These are phyloP conservation scores for Dynastes tityus DNA, from an alignment of 2,888 invertebrate genomes.

Conservation along the genomic window DNA sequence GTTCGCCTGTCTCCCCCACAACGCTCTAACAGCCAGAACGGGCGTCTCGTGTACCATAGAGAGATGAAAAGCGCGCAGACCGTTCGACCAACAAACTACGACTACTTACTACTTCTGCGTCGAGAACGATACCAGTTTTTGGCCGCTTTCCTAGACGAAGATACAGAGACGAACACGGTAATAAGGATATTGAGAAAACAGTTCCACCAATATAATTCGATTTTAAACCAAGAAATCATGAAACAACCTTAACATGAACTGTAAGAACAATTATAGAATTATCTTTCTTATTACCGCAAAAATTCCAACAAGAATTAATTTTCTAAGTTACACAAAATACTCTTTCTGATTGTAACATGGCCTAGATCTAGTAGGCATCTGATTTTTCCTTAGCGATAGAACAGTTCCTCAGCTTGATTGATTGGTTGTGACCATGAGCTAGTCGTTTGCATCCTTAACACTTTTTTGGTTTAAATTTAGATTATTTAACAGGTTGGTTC, in stretches of 20 bases:
- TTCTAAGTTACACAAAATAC: too few species aligned
- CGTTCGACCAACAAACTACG: constrained; percentile 32
- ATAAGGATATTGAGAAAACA: constrained; percentile 14
- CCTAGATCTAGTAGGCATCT: too few species aligned
- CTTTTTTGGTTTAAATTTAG: too few species aligned
- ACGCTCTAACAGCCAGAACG: constrained; percentile 49
- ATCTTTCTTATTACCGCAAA: too few species aligned
- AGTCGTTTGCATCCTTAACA: too few species aligned
- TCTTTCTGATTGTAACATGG: too few species aligned
- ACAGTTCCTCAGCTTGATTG: too few species aligned
- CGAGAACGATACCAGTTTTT: constrained; percentile 38
- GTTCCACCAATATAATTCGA: background rate
- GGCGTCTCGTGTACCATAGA: constrained; percentile 43
- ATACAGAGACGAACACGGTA: constrained; percentile 10
- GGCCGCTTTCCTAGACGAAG: constrained; percentile 12
- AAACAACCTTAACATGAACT: background rate
- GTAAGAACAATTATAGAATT: too few species aligned
- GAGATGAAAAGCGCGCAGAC: constrained; percentile 43
- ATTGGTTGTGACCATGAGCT: too few species aligned
- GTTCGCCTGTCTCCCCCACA: constrained; percentile 65
- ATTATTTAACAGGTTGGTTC: too few species aligned
- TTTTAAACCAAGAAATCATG: background rate
- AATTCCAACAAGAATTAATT: too few species aligned
- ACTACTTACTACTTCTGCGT: constrained; percentile 27
- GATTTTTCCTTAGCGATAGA: too few species aligned